Percentiles rank a stretch among this genome's conserved stretches.
These are phyloP conservation scores for Lepidurus couesii DNA, from an alignment of 1,140 invertebrate species.

Conservation along the genomic window DNA sequence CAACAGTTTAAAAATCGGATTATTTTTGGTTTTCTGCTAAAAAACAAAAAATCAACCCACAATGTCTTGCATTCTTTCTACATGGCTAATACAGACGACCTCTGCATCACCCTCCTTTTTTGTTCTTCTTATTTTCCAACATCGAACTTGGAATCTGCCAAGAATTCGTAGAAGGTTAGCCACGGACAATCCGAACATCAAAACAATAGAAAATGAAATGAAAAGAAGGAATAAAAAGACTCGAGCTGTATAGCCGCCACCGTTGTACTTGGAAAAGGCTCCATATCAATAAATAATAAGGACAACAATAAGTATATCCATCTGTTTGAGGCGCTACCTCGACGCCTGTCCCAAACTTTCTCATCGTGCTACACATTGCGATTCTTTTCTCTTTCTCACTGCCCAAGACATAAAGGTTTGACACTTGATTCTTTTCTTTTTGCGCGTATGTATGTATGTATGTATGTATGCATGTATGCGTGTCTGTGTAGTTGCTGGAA, in stretches of 20 bases:
- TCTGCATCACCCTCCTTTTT: no score
- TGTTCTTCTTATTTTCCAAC: no score
- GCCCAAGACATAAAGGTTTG: neutral
- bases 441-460: neutral
- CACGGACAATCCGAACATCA: neutral
- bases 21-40: neutral
- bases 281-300: conserved; percentile 4
- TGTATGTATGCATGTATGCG: no score
- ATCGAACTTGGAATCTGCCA: no score
- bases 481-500: no score
- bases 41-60: no score
- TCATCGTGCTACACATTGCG: neutral
- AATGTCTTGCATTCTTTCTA: no score
- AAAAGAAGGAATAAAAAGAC: neutral
- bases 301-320: conserved; percentile 12
- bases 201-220: neutral
- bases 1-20: neutral
- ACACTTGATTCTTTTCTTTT: neutral
- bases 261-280: conserved; percentile 21
- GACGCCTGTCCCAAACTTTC: neutral
- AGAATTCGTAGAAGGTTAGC: no score
- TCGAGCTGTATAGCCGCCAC: neutral
- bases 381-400: neutral
- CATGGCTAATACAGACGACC: no score
- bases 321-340: neutral